A percentile compares a stretch with the other conserved stretches of the same genome.
phyloP scores from a whole-genome alignment of 92 coral and sea anemone species.

The Hydrozoanthus gracilis region DNA sequence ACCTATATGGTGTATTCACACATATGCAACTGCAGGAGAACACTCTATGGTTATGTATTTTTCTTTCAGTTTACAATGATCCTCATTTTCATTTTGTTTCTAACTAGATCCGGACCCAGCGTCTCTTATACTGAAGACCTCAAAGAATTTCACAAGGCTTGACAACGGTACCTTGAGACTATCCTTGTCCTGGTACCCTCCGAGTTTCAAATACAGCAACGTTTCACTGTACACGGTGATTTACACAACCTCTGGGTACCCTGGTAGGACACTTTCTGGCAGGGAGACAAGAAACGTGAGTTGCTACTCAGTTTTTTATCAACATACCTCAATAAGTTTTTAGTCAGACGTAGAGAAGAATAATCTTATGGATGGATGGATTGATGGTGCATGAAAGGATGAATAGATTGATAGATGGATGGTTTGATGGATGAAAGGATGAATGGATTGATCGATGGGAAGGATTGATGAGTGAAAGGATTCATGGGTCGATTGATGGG shows the following conservation, averaged over 20 bases:
- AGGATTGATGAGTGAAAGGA: no score
- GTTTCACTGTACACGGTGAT: constrained; percentile 22
- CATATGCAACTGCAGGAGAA: no score
- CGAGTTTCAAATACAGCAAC: constrained; percentile 39
- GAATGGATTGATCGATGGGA: no score
- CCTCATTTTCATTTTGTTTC: background rate
- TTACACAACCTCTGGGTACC: constrained; percentile 25
- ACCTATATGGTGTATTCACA: background rate
- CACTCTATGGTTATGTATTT: no score
- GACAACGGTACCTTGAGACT: background rate
- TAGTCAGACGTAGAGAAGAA: no score
- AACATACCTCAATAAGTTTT: no score
- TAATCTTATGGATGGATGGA: no score
- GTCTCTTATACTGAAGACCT: background rate
- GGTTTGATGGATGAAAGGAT: no score
- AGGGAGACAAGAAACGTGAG: constrained; percentile 3
- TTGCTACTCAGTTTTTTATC: background rate
- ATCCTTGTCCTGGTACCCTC: background rate
- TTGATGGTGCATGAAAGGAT: no score
- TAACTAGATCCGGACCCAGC: background rate
- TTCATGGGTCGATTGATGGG: no score
- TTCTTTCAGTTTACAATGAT: no score
- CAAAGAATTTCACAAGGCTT: background rate
- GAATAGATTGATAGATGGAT: no score
- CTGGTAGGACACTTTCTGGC: constrained; percentile 15